phyloP scores from a whole-genome alignment of 2,113 vertebrate genomes.

The Mesoclemmys tuberculata region DNA sequence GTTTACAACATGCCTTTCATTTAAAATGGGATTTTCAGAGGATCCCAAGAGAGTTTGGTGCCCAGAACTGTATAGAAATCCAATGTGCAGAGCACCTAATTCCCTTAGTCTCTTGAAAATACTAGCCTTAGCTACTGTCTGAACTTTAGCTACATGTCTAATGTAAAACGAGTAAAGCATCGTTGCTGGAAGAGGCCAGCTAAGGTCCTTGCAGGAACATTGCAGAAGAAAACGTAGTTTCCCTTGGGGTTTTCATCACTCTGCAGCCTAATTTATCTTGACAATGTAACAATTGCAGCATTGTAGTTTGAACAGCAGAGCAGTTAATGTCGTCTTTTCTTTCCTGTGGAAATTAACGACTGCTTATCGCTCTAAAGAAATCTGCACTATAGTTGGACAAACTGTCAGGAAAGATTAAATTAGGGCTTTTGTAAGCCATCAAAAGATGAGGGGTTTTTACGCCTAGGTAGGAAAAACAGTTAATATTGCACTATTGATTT shows the following conservation, averaged over 20 bases:
- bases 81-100: not conserved
- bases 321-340: not conserved
- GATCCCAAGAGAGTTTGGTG: not conserved
- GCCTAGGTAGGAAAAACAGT: not conserved
- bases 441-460: accelerated
- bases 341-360: slow-evolving; percentile 44
- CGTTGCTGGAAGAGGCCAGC: slow-evolving; percentile 10
- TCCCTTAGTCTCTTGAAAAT: not conserved
- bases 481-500: not conserved
- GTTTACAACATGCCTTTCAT: not conserved
- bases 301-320: not conserved
- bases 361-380: slow-evolving; percentile 26
- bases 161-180: not conserved
- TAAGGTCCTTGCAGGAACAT: slow-evolving; percentile 20
- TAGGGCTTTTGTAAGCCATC: not conserved
- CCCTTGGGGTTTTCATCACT: not conserved
- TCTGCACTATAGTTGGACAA: slow-evolving; percentile 1
- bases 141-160: not conserved
- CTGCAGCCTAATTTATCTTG: slow-evolving; percentile 26
- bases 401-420: slow-evolving; percentile 46
- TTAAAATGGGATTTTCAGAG: slow-evolving; percentile 12
- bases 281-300: not conserved
- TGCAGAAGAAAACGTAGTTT: slow-evolving; percentile 20
- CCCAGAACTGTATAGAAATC: not conserved
- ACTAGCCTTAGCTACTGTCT: not conserved